Evolutionary conservation across 2,797 vertebrate species (phyloP), one percentile per base, ranked within the genome.

Genomic region (Labeo calbasu): DNA sequence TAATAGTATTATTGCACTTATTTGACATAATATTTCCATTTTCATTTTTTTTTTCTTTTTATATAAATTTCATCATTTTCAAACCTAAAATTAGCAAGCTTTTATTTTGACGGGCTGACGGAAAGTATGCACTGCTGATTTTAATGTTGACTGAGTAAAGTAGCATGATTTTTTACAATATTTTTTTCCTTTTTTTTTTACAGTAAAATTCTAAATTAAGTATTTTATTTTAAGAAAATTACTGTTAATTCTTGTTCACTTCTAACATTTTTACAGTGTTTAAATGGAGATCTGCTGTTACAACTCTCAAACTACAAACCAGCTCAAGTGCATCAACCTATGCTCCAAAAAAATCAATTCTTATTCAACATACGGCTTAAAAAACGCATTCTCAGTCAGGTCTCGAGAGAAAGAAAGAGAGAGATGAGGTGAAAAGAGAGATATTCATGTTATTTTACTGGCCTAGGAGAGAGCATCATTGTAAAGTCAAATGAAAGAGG

Each of bases 261-360:
- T 53, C 1, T 28, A 51, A 68, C 15, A 36, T 11, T 28, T 71
- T 71, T 25, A 73, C 15, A 23, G 0, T 32, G 2, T 28, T 72
- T 73, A 32, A 51, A 32, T 46, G n/a, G 43, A 76, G 88, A 87
- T 84, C 77, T 68, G 73, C 87, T 87, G 61, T 72, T 75, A 63
- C 79, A 82, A 50, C 82, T 75, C 7, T 36, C 25, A 61, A 32
- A 77, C 84, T 65, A 75, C 57, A 66, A 86, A 81, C 84, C 55
- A 87, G 84, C 81, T 85, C 55, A 87, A 88, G 82, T 89, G 87
- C 86, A 86, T 86, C 57, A 72, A 86, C 71, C 71, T 43, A 43
- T 15, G 84, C 88, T 92, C 92, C 12, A 48, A 51, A 93, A 92
- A 91, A 93, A 92, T 93, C 91, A 87, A 92, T 93, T 91, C 85